Base-by-base conservation (phyloP, 2,113 vertebrate species). In the Struthio camelus region DNA sequence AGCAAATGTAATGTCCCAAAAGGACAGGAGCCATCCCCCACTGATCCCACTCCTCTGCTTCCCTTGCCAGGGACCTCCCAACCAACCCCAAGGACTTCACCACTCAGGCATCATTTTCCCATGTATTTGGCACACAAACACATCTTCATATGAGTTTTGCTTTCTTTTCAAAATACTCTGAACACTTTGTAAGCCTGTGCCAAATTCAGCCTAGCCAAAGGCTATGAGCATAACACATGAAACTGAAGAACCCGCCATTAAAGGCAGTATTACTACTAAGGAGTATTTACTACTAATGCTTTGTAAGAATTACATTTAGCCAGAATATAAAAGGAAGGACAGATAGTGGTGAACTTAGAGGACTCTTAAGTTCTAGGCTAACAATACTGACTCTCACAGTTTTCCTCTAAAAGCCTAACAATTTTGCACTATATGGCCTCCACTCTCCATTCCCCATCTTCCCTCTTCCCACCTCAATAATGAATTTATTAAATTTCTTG, bases 261-360 rank as follows among this genome's bases (percentile, higher is more conserved):
- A 87, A 85, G 32, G 23, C 56, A 59, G 56, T 59, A 59, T 34
- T 59, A 34, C 30, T 34, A 34, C 17, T 59, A 59, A 59, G 56
- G 30, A 77, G 15, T 50, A 70, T 58, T 85, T 80, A 28, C 20
- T 34, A 9, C 36, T 73, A 73, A 53, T 2, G 4, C 16, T 78
- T 30, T 40, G 20, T 14, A 46, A 70, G 48, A 80, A 53, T 6
- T 15, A 0, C 61, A 79, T 25, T 17, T 22, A 67, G 19, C 16
- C 36, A 70, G 92, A 92, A 56, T 20, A 53, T 17, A 84, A 73
- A 42, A 23, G 18, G 5, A 87, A 46, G 13, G 38, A 4, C 32
- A 77, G 0, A 0, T 5, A 61, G 28, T 1, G 2, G 20, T 61
- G 19, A 83, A 36, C 0, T 2, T 27, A 22, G 0, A 23, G 24